A percentile compares a stretch with the other conserved stretches of the same genome.
Evolutionary conservation across 1,140 invertebrate species (phyloP).

Genomic region (Cydia fagiglandana): DNA sequence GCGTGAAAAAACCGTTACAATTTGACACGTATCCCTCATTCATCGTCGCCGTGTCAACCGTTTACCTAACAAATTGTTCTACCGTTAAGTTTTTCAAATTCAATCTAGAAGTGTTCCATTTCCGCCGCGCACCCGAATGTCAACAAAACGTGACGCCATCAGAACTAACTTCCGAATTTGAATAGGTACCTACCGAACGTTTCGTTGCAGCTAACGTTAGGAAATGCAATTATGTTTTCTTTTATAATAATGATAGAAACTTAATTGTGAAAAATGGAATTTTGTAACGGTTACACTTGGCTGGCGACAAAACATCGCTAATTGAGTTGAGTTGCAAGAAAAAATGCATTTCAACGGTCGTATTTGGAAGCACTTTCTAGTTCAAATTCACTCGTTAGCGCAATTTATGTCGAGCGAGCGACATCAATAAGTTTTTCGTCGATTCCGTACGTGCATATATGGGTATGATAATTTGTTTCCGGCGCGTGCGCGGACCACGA

Average conservation of each 20-base stretch:
- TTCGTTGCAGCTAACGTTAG: not conserved
- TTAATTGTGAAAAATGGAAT: constrained; percentile 22
- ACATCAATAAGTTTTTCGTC: constrained; percentile 74
- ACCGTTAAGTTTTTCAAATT: constrained; percentile 55
- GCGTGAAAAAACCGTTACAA: constrained; percentile 46
- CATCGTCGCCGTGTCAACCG: constrained; percentile 45
- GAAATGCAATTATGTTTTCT: constrained; percentile 23
- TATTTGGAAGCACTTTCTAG: constrained; percentile 11
- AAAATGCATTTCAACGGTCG: constrained; percentile 12
- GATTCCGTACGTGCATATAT: constrained; percentile 72
- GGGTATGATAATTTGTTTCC: constrained; percentile 79
- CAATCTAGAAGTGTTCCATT: constrained; percentile 50
- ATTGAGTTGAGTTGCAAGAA: constrained; percentile 10
- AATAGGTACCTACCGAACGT: constrained; percentile 36
- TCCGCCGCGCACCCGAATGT: constrained; percentile 53
- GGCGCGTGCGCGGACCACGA: constrained; percentile 72
- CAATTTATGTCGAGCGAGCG: constrained; percentile 67
- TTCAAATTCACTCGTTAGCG: constrained; percentile 62
- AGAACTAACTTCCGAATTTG: constrained; percentile 60
- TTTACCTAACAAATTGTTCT: constrained; percentile 47
- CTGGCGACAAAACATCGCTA: constrained; percentile 17
- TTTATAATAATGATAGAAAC: constrained; percentile 25
- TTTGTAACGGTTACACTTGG: constrained; percentile 25
- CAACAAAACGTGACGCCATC: constrained; percentile 59
- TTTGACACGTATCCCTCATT: constrained; percentile 50